Conservation (phyloP, 1,140 invertebrate species). For the Drosophila rhopaloa region DNA sequence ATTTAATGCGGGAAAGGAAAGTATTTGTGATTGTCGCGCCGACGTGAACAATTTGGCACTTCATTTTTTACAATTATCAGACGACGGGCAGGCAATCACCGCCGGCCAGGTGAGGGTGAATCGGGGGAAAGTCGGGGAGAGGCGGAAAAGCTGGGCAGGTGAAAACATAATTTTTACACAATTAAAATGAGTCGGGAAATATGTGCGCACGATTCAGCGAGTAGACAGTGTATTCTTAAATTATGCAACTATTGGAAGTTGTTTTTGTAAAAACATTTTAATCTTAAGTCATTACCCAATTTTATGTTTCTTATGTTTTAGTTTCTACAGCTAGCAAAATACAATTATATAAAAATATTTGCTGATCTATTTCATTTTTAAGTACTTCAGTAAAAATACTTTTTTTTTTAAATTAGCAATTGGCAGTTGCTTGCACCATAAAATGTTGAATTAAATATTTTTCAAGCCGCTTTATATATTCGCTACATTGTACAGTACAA, state of each 20-base stretch:
- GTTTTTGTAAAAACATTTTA: neutral
- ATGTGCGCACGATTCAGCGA: constrained; percentile 14
- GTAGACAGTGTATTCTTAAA: constrained; percentile 15
- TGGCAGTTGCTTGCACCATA: too few relatives aligned
- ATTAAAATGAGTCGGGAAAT: constrained; percentile 70
- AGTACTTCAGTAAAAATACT: too few relatives aligned
- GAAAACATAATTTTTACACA: constrained; percentile 65
- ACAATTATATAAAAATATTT: too few relatives aligned
- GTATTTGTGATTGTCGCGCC: constrained; percentile 51
- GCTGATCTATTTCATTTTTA: too few relatives aligned
- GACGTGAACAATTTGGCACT: constrained; percentile 60
- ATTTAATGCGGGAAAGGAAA: constrained; percentile 42
- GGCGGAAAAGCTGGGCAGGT: constrained; percentile 17
- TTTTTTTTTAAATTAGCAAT: too few relatives aligned
- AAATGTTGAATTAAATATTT: too few relatives aligned
- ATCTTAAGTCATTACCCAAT: too few relatives aligned
- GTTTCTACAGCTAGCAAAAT: too few relatives aligned
- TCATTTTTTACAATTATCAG: constrained; percentile 72
- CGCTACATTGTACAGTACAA: constrained; percentile 9
- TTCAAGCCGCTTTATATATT: neutral
- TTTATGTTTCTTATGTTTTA: too few relatives aligned
- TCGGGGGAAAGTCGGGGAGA: neutral
- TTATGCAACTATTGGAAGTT: neutral
- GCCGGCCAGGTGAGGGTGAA: constrained; percentile 28
- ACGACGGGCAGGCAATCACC: constrained; percentile 31